Conservation (phyloP, 1,140 invertebrate genomes). For the Rhynchophorus ferrugineus region DNA sequence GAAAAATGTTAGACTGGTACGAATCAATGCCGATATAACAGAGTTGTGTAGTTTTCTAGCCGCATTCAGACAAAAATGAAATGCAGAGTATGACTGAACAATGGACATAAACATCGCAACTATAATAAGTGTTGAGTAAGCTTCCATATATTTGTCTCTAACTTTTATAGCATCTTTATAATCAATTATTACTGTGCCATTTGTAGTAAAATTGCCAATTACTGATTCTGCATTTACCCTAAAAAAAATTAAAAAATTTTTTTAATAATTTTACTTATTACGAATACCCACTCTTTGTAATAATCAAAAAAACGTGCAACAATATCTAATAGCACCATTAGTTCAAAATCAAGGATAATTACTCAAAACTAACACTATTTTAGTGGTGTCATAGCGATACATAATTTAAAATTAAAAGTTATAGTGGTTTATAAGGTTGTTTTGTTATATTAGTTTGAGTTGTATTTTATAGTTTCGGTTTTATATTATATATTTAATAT, state of each 20-base stretch:
- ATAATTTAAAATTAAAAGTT: too few relatives aligned
- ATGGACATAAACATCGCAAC: conserved; percentile 51
- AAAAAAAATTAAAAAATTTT: neutral
- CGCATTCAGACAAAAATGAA: conserved; percentile 18
- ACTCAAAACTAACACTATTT: too few relatives aligned
- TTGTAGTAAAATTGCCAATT: conserved; percentile 14
- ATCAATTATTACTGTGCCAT: conserved; percentile 11
- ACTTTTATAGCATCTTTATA: neutral
- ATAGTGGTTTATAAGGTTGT: too few relatives aligned
- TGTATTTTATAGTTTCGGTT: too few relatives aligned
- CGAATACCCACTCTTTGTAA: too few relatives aligned
- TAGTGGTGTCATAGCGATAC: too few relatives aligned
- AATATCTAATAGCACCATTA: too few relatives aligned
- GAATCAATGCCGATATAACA: conserved; percentile 21
- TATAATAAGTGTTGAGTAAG: conserved; percentile 54
- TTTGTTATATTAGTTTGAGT: too few relatives aligned
- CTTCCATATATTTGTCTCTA: conserved; percentile 49
- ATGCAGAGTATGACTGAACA: conserved; percentile 37
- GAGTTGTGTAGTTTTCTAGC: conserved; percentile 25
- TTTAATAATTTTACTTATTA: too few relatives aligned
- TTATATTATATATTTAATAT: too few relatives aligned
- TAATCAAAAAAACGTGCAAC: too few relatives aligned
- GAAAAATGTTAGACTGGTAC: conserved; percentile 30
- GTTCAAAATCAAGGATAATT: too few relatives aligned
- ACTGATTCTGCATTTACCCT: conserved; percentile 23